Percentiles rank a stretch among this genome's conserved stretches.
Evolutionary conservation across 2,113 vertebrate species (phyloP).

Genomic region (Vulpes vulpes): DNA sequence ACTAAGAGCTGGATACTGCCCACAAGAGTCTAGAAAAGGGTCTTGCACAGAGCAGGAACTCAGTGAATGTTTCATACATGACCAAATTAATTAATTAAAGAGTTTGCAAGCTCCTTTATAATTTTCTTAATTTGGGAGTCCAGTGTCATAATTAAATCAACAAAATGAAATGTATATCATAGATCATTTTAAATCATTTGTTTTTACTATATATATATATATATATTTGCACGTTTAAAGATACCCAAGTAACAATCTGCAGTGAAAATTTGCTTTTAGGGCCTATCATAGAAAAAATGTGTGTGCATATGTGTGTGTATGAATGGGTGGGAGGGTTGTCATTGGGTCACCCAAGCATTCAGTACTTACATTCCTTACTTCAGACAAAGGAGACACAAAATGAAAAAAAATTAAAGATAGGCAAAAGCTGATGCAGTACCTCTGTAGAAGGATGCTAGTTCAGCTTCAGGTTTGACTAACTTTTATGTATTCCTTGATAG

Average conservation of each 20-base stretch:
- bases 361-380: neutral
- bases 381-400: neutral
- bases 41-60: neutral
- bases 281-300: neutral
- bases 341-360: neutral
- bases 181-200: neutral
- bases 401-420: neutral
- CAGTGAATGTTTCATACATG: neutral
- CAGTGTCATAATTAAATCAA: neutral
- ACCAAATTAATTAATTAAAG: neutral
- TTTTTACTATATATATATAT: neutral
- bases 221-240: neutral
- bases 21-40: neutral
- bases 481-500: slow-evolving; percentile 71
- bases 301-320: neutral
- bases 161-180: neutral
- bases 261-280: neutral
- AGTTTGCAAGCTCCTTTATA: neutral
- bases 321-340: neutral
- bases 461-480: slow-evolving; percentile 60
- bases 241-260: neutral
- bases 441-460: slow-evolving; percentile 44
- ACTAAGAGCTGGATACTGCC: neutral
- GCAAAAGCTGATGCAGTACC: slow-evolving; percentile 34
- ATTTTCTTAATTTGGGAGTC: neutral